Base-by-base conservation (phyloP, 2,888 invertebrate species). In the Phytoseiulus persimilis region DNA sequence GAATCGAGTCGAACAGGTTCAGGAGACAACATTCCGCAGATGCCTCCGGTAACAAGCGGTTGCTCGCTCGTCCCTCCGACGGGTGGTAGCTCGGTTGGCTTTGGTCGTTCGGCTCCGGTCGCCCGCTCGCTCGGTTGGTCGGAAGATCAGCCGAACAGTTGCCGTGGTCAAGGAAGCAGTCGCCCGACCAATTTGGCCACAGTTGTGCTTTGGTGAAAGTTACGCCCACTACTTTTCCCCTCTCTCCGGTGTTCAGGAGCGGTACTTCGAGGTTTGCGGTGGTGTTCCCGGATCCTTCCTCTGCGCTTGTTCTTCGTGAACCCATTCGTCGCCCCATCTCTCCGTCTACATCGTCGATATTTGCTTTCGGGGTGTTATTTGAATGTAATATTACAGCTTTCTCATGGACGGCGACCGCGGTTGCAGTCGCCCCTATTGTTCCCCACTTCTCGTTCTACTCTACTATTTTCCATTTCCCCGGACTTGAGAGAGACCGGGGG, bases 91-190 rank as follows among this genome's bases (percentile, higher is more conserved):
- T 46, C 14, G 46, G 23, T 65, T 18, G 65, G 65, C 65, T 65
- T 18, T 65, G 65, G 65, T 65, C 65, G 65, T 65, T 65, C 18
- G 65, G 65, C 65, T 65, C 18, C 65, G 65, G 65, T 65, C 65
- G 28, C 65, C 18, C 65, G 65, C 65, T 65, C 28, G 65, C 28
- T 65, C 65, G 65, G 65, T 65, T 9, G 18, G 65, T 65, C 65
- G 65, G 28, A 65, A 65, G 65, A 65, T 65, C 65, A 65, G 23
- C 65, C 65, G 65, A 65, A 65, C 65, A 65, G 65, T 65, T 65
- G 65, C 65, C 65, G 65, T 65, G 65, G 65, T 65, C 65, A 65
- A 65, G 65, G 65, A 65, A 65, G 65, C 65, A 65, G 65, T 65
- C 9, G 65, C 5, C 9, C 65, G 65, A 65, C 65, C 65, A 65